Conservation (phyloP, 2,113 vertebrate species). For the Sphyrna mokarran region DNA sequence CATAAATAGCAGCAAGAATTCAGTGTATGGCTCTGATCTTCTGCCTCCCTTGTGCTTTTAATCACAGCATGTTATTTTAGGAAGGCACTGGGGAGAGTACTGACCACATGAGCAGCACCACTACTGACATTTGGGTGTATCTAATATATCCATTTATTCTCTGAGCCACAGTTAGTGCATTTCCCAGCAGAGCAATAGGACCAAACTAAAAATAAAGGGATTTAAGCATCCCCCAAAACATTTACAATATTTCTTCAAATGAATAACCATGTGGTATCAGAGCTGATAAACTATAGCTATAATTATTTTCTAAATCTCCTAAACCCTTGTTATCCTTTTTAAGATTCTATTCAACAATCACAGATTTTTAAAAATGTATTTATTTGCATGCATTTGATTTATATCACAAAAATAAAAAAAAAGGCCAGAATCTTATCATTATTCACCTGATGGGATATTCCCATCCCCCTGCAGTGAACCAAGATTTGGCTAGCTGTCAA, state of each 20-base stretch:
- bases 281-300: not conserved
- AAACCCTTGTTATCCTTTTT: not conserved
- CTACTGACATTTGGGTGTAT: not conserved
- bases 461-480: too few species aligned
- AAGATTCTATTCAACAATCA: not conserved
- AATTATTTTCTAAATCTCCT: not conserved
- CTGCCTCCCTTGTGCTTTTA: not conserved
- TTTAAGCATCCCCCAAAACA: not conserved
- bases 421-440: not conserved
- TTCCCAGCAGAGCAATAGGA: not conserved
- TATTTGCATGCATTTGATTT: not conserved
- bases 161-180: not conserved
- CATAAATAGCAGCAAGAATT: too few species aligned
- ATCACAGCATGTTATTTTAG: not conserved
- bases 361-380: not conserved
- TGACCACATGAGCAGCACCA: not conserved
- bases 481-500: too few species aligned
- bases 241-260: not conserved
- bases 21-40: not conserved
- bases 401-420: not conserved
- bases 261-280: not conserved
- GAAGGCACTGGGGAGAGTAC: not conserved
- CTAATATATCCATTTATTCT: not conserved
- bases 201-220: not conserved
- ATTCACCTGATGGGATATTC: too few species aligned